phyloP scores from a whole-genome alignment of 2,113 vertebrate species.

The Delphinus delphis region DNA sequence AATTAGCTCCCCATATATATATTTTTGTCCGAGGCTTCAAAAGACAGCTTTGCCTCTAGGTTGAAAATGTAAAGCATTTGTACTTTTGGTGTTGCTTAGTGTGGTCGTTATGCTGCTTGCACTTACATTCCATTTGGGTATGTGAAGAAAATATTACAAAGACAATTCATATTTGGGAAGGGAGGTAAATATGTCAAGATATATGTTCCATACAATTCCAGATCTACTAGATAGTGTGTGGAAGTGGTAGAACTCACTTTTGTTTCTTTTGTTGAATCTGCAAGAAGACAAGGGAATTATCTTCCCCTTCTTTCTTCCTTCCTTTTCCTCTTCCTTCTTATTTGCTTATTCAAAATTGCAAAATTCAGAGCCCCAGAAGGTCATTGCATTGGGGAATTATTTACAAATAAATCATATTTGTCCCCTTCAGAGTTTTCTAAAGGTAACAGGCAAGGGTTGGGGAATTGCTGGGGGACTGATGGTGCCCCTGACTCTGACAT shows the following conservation, averaged over 20 bases:
- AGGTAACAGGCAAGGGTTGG: background rate
- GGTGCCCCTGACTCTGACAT: background rate
- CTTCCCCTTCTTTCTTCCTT: background rate
- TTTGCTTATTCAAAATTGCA: background rate
- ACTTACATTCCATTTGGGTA: background rate
- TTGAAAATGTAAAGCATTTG: background rate
- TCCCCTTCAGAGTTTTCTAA: background rate
- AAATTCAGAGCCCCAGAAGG: background rate
- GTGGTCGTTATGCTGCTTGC: background rate
- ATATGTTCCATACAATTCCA: background rate
- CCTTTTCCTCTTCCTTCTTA: background rate
- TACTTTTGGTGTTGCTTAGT: background rate
- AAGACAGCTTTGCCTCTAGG: background rate
- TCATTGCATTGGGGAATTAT: background rate
- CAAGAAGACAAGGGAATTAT: background rate
- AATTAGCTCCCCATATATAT: background rate
- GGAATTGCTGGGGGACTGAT: background rate
- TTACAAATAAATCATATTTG: background rate
- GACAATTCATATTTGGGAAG: background rate
- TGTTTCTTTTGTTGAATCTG: background rate
- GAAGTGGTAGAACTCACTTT: background rate
- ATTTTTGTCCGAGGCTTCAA: background rate
- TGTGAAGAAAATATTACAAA: background rate
- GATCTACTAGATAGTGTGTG: background rate
- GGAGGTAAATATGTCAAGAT: background rate